These are phyloP conservation scores for Diarsia mendica DNA, from an alignment of 2,888 invertebrate genomes.

Conservation along the genomic window DNA sequence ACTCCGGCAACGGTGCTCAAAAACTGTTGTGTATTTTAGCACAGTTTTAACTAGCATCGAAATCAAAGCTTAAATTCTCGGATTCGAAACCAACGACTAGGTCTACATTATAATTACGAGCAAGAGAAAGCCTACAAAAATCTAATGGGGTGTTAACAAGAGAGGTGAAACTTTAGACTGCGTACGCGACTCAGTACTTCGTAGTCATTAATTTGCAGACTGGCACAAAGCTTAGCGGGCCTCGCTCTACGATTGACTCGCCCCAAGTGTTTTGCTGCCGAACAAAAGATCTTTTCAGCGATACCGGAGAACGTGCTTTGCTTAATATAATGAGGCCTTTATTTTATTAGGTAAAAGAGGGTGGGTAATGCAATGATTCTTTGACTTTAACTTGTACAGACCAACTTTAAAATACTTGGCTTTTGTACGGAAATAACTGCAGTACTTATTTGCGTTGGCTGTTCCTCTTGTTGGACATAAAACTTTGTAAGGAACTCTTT, in stretches of 20 bases:
- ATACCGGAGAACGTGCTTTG: slow-evolving; percentile 80
- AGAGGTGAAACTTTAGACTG: slow-evolving; percentile 78
- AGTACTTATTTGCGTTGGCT: slow-evolving; percentile 30
- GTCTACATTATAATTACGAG: slow-evolving; percentile 35
- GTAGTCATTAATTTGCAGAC: slow-evolving; percentile 87
- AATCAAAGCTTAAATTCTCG: slow-evolving; percentile 29
- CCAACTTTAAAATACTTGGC: slow-evolving; percentile 42
- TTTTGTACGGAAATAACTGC: slow-evolving; percentile 26
- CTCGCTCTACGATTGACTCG: slow-evolving; percentile 84
- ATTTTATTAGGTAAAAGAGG: slow-evolving; percentile 81
- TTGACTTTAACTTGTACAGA: slow-evolving; percentile 54
- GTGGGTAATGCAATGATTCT: slow-evolving; percentile 64
- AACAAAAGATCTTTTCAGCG: slow-evolving; percentile 87
- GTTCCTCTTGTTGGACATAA: slow-evolving; percentile 3
- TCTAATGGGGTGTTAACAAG: slow-evolving; percentile 70
- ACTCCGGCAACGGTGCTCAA: slow-evolving; percentile 23
- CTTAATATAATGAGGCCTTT: slow-evolving; percentile 87
- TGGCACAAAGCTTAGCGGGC: slow-evolving; percentile 82
- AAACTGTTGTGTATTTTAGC: slow-evolving; percentile 25
- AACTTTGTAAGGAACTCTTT: not conserved
- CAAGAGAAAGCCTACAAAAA: slow-evolving; percentile 54
- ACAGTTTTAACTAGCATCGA: slow-evolving; percentile 16
- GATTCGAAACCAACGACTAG: slow-evolving; percentile 13
- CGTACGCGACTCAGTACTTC: slow-evolving; percentile 70
- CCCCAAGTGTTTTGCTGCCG: slow-evolving; percentile 84